Evolutionary conservation across 2,888 invertebrate genomes (phyloP).

Genomic region (Phortica okadai): DNA sequence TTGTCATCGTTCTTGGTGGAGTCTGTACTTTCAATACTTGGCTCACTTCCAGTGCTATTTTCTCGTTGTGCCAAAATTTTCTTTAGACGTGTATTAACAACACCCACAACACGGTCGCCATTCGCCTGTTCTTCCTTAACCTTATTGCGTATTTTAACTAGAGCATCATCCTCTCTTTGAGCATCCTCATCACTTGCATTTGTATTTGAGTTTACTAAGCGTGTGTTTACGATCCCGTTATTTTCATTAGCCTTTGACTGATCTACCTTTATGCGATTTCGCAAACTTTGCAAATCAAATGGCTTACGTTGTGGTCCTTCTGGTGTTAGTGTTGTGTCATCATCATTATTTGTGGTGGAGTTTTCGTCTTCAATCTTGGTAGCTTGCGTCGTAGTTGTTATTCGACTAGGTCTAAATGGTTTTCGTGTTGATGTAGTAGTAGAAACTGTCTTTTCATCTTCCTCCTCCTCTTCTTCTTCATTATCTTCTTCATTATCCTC

Average conservation of each 20-base stretch:
- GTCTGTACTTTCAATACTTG: background rate
- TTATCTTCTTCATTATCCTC: conserved; percentile 23
- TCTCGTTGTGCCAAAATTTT: conserved; percentile 40
- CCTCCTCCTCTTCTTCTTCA: conserved; percentile 34
- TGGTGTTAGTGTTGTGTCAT: conserved; percentile 6
- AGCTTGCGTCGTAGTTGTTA: conserved; percentile 27
- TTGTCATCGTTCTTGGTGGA: conserved; percentile 15
- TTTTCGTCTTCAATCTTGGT: conserved; percentile 24
- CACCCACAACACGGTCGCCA: background rate
- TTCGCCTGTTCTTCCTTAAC: no score
- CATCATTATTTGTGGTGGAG: conserved; percentile 18
- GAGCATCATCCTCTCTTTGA: conserved; percentile 2
- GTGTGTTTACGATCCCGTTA: conserved; percentile 51
- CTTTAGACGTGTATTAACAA: conserved; percentile 49
- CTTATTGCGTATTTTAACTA: background rate
- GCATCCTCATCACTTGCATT: conserved; percentile 22
- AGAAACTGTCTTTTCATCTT: conserved; percentile 4
- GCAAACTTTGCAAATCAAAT: conserved; percentile 54
- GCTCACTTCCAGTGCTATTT: background rate
- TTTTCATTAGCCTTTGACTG: conserved; percentile 48
- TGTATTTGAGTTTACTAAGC: conserved; percentile 30
- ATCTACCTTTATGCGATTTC: conserved; percentile 57
- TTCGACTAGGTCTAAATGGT: conserved; percentile 51
- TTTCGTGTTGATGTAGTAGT: conserved; percentile 43
- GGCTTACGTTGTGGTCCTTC: conserved; percentile 31